A percentile compares a stretch with the other conserved stretches of the same genome.
Evolutionary conservation across 2,888 invertebrate genomes (phyloP).

Genomic region (Ceratothoa steindachneri): DNA sequence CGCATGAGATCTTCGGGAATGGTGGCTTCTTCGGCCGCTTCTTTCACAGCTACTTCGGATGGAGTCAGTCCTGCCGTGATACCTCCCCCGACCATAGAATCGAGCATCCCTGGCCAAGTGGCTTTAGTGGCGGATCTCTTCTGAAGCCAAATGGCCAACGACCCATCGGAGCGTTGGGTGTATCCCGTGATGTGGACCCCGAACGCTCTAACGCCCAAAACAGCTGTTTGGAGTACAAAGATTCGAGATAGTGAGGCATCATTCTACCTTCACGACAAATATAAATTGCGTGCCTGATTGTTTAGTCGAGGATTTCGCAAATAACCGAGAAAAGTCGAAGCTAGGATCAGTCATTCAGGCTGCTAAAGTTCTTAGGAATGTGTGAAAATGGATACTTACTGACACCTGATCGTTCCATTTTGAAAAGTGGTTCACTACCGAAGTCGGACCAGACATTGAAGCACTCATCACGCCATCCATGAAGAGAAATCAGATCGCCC

Average conservation of each 20-base stretch:
- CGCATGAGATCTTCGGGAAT: slow-evolving; percentile 73
- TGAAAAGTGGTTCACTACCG: slow-evolving; percentile 60
- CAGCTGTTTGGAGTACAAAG: slow-evolving; percentile 57
- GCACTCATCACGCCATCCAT: slow-evolving; percentile 92
- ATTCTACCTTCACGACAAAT: too few species aligned
- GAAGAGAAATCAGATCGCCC: slow-evolving; percentile 72
- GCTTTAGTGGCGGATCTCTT: slow-evolving; percentile 84
- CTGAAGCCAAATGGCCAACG: slow-evolving; percentile 83
- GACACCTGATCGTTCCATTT: slow-evolving; percentile 88
- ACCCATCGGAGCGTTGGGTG: slow-evolving; percentile 75
- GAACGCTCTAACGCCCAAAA: slow-evolving; percentile 90
- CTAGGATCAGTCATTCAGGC: too few species aligned
- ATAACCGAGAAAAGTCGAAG: not conserved
- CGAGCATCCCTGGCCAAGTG: slow-evolving; percentile 93
- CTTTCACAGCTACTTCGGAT: slow-evolving; percentile 72
- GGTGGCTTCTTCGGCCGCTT: slow-evolving; percentile 90
- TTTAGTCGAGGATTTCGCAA: not conserved
- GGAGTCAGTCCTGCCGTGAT: slow-evolving; percentile 35
- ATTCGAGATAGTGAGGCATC: too few species aligned
- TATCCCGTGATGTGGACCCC: slow-evolving; percentile 94
- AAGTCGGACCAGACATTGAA: slow-evolving; percentile 81
- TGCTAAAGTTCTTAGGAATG: too few species aligned
- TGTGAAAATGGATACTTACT: too few species aligned
- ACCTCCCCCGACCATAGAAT: slow-evolving; percentile 65
- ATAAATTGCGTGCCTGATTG: not conserved